Base-by-base conservation (phyloP, 2,888 invertebrate species). In the Lordiphosa andalusiaca region DNA sequence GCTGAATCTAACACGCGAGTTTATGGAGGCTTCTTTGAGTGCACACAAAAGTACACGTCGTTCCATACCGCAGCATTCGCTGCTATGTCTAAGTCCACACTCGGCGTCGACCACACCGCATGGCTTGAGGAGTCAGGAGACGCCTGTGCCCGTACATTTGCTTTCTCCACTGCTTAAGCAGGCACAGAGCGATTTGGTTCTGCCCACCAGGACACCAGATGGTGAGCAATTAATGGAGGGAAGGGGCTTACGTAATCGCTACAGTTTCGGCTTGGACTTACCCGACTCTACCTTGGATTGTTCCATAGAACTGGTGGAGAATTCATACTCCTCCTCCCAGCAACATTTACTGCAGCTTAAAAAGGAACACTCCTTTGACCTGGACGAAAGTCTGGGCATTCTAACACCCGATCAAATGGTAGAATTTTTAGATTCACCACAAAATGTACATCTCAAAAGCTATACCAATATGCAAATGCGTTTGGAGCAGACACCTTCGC, bases 331-430 rank as follows among this genome's bases (percentile, higher is more conserved):
- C 2, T 85, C 88, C 2, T 88, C 85, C 1, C 84, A 76, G 2
- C 74, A 86, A 12, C 73, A 81, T 21, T 53, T 77, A 44, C 81
- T 82, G 39, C 69, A 63, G 42, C 16, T 88, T 1, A 88, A 88
- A 84, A 95, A 95, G 88, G 93, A 95, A 86, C 94, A 95, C 87
- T 96, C 96, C 2, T 92, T 95, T 75, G 96, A 94, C 72, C 90
- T 92, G 85, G 93, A 96, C 84, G 96, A 96, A 86, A 95, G 95
- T 80, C 90, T 96, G 73, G 96, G 96, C 4, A 96, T 96, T 78
- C 90, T 97, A 65, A 96, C 96, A 7, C 96, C 96, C 0, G 95
- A 96, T 90, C 96, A 96, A 89, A 96, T 96, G 95, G 94, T 95
- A 74, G 93, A 93, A 70, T 91, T 93, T 71, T 89, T 94, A 72